These are phyloP conservation scores for Marasmarcha lunaedactyla DNA, from an alignment of 2,888 invertebrate genomes.

Conservation along the genomic window DNA sequence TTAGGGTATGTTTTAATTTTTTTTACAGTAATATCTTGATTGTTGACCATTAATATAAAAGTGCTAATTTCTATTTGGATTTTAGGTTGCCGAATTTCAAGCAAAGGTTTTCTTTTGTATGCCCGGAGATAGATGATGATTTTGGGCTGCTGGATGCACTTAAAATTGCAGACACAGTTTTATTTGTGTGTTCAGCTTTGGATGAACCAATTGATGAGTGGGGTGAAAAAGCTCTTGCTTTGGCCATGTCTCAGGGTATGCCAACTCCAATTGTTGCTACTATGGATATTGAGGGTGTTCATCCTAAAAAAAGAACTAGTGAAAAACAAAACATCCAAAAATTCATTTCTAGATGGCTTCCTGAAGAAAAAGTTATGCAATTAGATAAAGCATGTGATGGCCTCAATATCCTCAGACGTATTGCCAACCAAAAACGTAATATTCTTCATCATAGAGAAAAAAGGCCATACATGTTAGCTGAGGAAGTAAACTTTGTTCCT, in stretches of 20 bases:
- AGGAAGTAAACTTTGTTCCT: slow-evolving; percentile 77
- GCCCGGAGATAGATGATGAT: slow-evolving; percentile 80
- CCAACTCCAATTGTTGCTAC: slow-evolving; percentile 83
- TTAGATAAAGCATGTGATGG: slow-evolving; percentile 83
- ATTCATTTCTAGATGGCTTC: slow-evolving; percentile 77
- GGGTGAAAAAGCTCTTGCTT: slow-evolving; percentile 82
- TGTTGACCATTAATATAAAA: too few species aligned
- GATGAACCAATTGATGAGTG: slow-evolving; percentile 81
- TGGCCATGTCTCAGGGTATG: slow-evolving; percentile 83
- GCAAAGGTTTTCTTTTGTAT: slow-evolving; percentile 86
- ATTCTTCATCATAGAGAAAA: slow-evolving; percentile 78
- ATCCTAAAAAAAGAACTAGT: slow-evolving; percentile 78
- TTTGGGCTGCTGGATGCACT: slow-evolving; percentile 82
- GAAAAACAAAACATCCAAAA: slow-evolving; percentile 76
- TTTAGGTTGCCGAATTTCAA: slow-evolving; percentile 86
- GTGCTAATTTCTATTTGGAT: too few species aligned
- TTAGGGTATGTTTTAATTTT: slow-evolving; percentile 79
- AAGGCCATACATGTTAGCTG: slow-evolving; percentile 87
- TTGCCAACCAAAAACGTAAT: slow-evolving; percentile 87
- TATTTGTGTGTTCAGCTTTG: slow-evolving; percentile 82
- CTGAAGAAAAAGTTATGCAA: slow-evolving; percentile 84
- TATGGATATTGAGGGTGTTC: slow-evolving; percentile 80
- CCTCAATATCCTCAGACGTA: slow-evolving; percentile 73
- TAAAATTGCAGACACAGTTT: slow-evolving; percentile 87
- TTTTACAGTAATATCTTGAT: too few species aligned